Evolutionary conservation across 2,888 invertebrate genomes (phyloP).

Genomic region (Pyralis farinalis): DNA sequence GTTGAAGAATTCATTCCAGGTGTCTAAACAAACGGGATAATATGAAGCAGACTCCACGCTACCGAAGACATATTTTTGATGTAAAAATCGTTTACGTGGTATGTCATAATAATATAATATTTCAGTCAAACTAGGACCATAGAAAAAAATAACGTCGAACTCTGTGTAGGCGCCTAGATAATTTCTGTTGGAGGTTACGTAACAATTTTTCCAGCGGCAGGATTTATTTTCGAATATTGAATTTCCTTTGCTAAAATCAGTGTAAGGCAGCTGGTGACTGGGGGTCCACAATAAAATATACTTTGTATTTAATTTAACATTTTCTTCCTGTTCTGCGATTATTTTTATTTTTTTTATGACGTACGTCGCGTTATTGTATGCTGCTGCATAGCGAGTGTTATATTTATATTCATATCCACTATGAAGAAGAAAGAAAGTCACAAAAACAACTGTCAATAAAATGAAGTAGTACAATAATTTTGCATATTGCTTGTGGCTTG

Average conservation of each 20-base stretch:
- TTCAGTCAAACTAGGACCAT: slow-evolving; percentile 41
- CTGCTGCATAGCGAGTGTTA: neutral
- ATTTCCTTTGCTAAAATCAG: slow-evolving; percentile 45
- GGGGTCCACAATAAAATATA: slow-evolving; percentile 58
- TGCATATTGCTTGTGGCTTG: neutral
- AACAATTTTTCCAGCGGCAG: slow-evolving; percentile 53
- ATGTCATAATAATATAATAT: slow-evolving; percentile 24
- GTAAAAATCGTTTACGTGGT: slow-evolving; percentile 30
- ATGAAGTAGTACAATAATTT: slow-evolving; percentile 2
- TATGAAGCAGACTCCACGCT: slow-evolving; percentile 50
- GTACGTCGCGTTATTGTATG: too few species aligned
- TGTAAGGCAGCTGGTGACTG: slow-evolving; percentile 38
- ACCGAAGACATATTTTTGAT: slow-evolving; percentile 55
- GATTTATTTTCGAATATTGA: slow-evolving; percentile 39
- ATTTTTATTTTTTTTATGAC: too few species aligned
- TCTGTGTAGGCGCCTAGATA: slow-evolving; percentile 36
- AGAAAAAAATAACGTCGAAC: slow-evolving; percentile 51
- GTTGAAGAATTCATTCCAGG: slow-evolving; percentile 52
- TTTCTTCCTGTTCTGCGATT: too few species aligned
- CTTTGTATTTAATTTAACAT: slow-evolving; percentile 22
- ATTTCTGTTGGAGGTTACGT: slow-evolving; percentile 43
- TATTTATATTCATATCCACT: neutral
- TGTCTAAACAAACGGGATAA: slow-evolving; percentile 40
- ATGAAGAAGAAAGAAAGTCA: slow-evolving; percentile 1
- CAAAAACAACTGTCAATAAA: neutral